Evolutionary conservation across 35 echinoderm and acorn worm genomes (phyloP).

Genomic region (Ptychodera flava): DNA sequence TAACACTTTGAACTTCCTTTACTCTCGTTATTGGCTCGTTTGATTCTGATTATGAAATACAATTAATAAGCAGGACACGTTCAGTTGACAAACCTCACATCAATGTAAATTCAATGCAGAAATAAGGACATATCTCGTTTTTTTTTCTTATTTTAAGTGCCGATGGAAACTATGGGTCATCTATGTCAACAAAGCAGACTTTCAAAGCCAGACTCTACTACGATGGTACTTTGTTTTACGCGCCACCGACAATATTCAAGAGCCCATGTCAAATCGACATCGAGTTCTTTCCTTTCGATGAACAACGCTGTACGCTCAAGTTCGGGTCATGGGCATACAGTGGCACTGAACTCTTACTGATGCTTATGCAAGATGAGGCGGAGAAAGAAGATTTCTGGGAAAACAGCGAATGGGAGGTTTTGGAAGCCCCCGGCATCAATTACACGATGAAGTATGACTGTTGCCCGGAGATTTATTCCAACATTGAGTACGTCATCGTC

Average conservation of each 20-base stretch:
- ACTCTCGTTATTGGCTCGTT: no score
- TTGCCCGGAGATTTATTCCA: neutral
- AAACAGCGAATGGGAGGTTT: neutral
- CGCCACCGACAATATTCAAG: slow-evolving; percentile 80
- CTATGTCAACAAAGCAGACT: neutral
- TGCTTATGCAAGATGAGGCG: neutral
- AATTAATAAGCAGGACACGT: no score
- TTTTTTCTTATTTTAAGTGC: neutral
- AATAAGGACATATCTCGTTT: no score
- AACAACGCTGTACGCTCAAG: slow-evolving; percentile 81
- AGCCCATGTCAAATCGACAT: slow-evolving; percentile 91
- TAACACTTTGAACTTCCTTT: no score
- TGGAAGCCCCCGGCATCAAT: neutral
- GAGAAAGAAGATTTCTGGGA: neutral
- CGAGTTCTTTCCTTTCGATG: slow-evolving; percentile 87
- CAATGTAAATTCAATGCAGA: no score
- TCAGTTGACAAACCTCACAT: no score
- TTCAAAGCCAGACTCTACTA: slow-evolving; percentile 4
- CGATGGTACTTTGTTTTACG: slow-evolving; percentile 42
- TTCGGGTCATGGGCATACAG: slow-evolving; percentile 98
- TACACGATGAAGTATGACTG: neutral
- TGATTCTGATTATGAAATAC: no score
- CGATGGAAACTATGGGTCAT: neutral
- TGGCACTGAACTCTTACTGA: slow-evolving; percentile 10
- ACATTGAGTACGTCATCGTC: neutral